phyloP scores from a whole-genome alignment of 2,888 invertebrate species.

The Euplagia quadripunctaria region DNA sequence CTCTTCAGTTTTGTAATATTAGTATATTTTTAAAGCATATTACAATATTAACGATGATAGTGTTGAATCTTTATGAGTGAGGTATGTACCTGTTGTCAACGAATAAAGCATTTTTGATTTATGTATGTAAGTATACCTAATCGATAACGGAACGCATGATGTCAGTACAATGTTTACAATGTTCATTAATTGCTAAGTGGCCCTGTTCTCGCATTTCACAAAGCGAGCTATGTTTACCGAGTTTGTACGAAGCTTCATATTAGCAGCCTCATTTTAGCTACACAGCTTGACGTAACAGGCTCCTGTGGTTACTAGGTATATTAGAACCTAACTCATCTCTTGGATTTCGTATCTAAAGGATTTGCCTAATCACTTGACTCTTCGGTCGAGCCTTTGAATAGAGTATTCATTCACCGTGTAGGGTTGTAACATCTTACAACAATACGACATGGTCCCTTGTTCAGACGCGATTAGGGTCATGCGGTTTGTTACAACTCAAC shows the following conservation, averaged over 20 bases:
- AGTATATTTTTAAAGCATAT: no score
- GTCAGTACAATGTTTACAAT: constrained; percentile 26
- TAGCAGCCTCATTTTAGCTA: constrained; percentile 1
- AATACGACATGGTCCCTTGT: no score
- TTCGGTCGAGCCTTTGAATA: no score
- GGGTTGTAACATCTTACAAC: no score
- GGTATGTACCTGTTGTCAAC: constrained; percentile 17
- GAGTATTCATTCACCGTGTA: no score
- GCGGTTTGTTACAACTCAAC: no score
- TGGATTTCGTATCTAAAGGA: background rate
- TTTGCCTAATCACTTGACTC: no score
- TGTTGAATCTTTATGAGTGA: constrained; percentile 30
- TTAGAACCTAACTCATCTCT: background rate
- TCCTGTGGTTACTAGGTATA: background rate
- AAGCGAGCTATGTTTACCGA: constrained; percentile 1
- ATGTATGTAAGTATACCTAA: constrained; percentile 17
- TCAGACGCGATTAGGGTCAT: no score
- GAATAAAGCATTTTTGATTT: constrained; percentile 34
- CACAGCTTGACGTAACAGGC: background rate
- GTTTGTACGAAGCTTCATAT: constrained; percentile 10
- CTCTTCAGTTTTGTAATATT: no score
- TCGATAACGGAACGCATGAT: constrained; percentile 21
- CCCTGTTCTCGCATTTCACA: constrained; percentile 14
- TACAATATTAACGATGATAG: background rate
- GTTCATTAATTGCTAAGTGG: constrained; percentile 46